Evolutionary conservation across 2,113 vertebrate species (phyloP).

Genomic region (Vulpes lagopus): DNA sequence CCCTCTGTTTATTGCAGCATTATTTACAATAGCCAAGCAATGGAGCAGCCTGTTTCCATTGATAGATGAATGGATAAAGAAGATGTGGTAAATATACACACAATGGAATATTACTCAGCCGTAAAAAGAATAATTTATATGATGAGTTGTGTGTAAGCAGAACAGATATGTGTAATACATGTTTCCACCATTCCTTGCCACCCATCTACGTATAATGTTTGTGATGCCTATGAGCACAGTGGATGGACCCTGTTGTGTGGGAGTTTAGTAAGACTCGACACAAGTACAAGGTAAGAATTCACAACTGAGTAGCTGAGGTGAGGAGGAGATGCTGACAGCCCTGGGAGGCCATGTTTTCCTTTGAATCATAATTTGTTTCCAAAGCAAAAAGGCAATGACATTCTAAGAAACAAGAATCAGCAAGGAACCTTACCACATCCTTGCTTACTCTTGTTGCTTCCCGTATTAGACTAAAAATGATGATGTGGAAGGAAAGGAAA

Average conservation of each 20-base stretch:
- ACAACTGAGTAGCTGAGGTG: not conserved
- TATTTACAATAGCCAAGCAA: not conserved
- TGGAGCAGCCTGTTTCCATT: not conserved
- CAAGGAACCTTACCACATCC: not conserved
- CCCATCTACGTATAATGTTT: not conserved
- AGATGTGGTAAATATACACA: not conserved
- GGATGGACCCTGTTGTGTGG: fast-evolving
- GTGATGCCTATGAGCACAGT: not conserved
- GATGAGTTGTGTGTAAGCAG: no score
- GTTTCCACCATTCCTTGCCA: not conserved
- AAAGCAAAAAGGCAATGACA: not conserved
- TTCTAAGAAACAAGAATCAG: not conserved
- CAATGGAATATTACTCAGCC: not conserved
- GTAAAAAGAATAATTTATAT: not conserved
- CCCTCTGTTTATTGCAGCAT: not conserved
- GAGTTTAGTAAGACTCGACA: not conserved
- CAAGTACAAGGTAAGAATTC: not conserved
- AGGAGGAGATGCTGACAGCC: not conserved
- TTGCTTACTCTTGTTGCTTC: not conserved
- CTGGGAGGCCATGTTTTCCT: not conserved
- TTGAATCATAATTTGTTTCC: not conserved
- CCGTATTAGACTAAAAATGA: not conserved
- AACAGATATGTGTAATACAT: fast-evolving
- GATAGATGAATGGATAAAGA: not conserved
- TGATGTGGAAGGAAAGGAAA: not conserved